These are phyloP conservation scores for Pithys albifrons DNA, from an alignment of 2,113 vertebrate genomes.

Conservation along the genomic window DNA sequence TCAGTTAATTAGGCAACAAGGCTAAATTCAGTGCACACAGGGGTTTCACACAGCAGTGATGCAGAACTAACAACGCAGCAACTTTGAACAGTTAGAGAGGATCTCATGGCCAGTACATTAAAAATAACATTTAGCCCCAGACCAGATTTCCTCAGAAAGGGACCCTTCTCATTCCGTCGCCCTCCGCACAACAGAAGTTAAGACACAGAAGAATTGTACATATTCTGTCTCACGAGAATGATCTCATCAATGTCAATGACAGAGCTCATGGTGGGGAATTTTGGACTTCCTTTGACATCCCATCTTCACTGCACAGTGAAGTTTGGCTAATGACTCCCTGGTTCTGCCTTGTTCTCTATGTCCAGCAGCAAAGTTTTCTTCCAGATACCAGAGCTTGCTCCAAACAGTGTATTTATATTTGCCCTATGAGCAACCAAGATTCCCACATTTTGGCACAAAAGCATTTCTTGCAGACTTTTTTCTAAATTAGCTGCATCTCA, in stretches of 20 bases:
- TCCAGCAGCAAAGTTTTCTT: background rate
- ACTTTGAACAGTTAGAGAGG: background rate
- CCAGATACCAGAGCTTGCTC: background rate
- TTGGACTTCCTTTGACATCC: background rate
- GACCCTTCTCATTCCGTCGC: background rate
- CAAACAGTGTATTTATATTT: background rate
- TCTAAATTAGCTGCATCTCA: background rate
- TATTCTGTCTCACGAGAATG: background rate
- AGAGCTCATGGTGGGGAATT: background rate
- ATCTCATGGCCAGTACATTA: background rate
- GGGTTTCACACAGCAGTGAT: background rate
- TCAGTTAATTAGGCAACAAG: constrained; percentile 68
- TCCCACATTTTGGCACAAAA: background rate
- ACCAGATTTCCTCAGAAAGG: background rate
- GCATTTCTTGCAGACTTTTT: background rate
- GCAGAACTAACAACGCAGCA: background rate
- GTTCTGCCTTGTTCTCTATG: background rate
- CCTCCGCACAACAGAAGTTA: background rate
- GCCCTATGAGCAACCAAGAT: background rate
- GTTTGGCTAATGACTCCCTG: background rate
- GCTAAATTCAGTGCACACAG: constrained; percentile 33
- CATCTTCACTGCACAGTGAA: background rate
- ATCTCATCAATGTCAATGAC: background rate
- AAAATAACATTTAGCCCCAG: background rate
- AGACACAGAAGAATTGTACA: fast-evolving